Evolutionary conservation across 1,140 invertebrate species (phyloP), one percentile per base, ranked within the genome.

Genomic region (Diorhabda carinulata): DNA sequence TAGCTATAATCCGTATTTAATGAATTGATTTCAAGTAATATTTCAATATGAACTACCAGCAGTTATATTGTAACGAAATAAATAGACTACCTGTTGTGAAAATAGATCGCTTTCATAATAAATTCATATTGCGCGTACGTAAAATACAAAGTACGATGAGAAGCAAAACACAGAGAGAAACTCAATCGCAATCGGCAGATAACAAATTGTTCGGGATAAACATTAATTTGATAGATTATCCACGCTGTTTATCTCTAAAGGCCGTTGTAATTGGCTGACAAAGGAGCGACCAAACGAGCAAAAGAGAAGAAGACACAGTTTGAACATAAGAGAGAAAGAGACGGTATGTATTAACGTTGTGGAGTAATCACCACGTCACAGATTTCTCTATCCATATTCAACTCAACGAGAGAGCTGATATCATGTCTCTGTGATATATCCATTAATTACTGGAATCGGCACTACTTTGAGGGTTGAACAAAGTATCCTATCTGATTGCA

Each of bases 161-260:
- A n/a, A 2, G 4, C 4, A 4, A 52, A 8, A 52, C n/a, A 52
- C 47, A 9, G 5, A 52, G 47, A 52, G 47, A 52, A n/a, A 52
- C 6, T 3, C 2, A 6, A 52, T 52, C 6, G 47, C 47, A 52
- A 52, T 52, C 47, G 47, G 47, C 47, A 52, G 70, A 72, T 71
- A 72, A 72, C 70, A 74, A 74, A 74, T 66, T 81, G 82, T 71
- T 72, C 74, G 61, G 74, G 71, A 76, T 73, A 74, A 76, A 76
- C 73, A 76, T 72, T 78, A 78, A 78, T 78, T 76, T 76, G 76
- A 77, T 78, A 78, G 77, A 78, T 78, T 78, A 78, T 78, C 76
- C 77, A 73, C 76, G 70, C 77, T 78, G 77, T 77, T 78, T 78
- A 78, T 78, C 76, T 75, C 74, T 68, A 76, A 77, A 77, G 73